Evolutionary conservation across 2,888 invertebrate species (phyloP), one percentile per base, ranked within the genome.

Genomic region (Sinotaia quadrata): DNA sequence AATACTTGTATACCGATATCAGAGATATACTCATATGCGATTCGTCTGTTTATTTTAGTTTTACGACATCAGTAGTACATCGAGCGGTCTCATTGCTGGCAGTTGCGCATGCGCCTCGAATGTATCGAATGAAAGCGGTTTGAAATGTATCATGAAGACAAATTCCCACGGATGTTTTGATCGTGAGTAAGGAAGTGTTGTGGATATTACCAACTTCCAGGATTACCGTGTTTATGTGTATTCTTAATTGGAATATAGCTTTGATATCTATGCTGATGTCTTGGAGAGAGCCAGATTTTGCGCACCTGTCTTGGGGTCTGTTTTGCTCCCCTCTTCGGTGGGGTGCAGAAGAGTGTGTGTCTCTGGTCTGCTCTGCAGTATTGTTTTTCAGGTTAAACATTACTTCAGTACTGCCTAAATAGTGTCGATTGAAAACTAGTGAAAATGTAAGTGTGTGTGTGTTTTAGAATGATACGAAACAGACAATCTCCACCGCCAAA

Each of bases 401-500:
- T n/a, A n/a, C n/a, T n/a, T n/a, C n/a, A n/a, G n/a, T n/a, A n/a
- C n/a, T n/a, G n/a, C n/a, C n/a, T n/a, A n/a, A n/a, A n/a, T n/a
- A n/a, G n/a, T n/a, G n/a, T n/a, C n/a, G n/a, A n/a, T n/a, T n/a
- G n/a, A n/a, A n/a, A n/a, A n/a, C n/a, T 27, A 37, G 18, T 65
- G 56, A 69, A 66, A 60, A 59, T 70, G 68, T 68, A 65, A 70
- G 41, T 52, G 49, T 36, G 59, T 37, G 41, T n/a, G n/a, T 31
- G 56, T 52, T 62, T 18, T 59, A 74, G 27, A 36, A 80, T 80
- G 80, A 71, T 77, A 31, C 73, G 75, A 65, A 78, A 74, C 58
- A 79, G 75, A 69, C 77, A 70, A 54, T 74, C 75, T 12, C 81
- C 80, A 33, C 70, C 76, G 29, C 68, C 71, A 3, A 68, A 70